phyloP scores from a whole-genome alignment of 2,888 invertebrate species.

The Epinotia ramella region DNA sequence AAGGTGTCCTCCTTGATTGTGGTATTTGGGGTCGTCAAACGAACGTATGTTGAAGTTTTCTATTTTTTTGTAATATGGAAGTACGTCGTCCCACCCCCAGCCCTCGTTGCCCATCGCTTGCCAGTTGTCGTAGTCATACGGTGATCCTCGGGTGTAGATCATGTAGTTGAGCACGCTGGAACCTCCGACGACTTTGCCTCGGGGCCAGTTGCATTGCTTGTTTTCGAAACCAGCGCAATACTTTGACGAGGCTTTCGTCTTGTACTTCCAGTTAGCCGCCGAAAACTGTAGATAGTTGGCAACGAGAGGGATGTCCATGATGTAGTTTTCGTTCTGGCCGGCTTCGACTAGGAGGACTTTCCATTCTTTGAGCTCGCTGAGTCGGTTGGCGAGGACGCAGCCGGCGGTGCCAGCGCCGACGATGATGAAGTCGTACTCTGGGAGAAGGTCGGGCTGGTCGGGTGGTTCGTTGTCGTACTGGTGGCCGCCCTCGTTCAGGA shows the following conservation, averaged over 20 bases:
- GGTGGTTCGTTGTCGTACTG: conserved; percentile 83
- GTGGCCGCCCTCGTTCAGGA: conserved; percentile 81
- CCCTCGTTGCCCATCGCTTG: conserved; percentile 88
- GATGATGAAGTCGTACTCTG: conserved; percentile 90
- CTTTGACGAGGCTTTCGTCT: conserved; percentile 90
- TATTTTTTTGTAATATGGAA: conserved; percentile 91
- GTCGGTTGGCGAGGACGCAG: conserved; percentile 89
- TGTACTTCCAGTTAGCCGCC: conserved; percentile 92
- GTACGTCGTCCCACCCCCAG: conserved; percentile 90
- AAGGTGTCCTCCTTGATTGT: conserved; percentile 84
- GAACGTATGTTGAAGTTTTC: conserved; percentile 88
- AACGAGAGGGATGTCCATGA: conserved; percentile 91
- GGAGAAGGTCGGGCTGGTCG: conserved; percentile 77
- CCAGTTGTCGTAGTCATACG: conserved; percentile 92
- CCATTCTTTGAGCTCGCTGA: conserved; percentile 89
- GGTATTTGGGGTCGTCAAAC: conserved; percentile 80
- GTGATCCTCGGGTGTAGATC: conserved; percentile 90
- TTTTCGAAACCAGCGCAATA: conserved; percentile 91
- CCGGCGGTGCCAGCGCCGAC: conserved; percentile 94
- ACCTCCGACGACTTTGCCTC: conserved; percentile 94
- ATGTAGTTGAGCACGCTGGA: conserved; percentile 92
- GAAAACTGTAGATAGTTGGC: conserved; percentile 90
- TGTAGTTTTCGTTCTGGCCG: conserved; percentile 88
- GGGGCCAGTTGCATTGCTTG: conserved; percentile 90
- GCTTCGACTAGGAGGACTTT: conserved; percentile 90